These are phyloP conservation scores for Thaumetopoea pityocampa DNA, from an alignment of 1,140 invertebrate genomes.

Conservation along the genomic window DNA sequence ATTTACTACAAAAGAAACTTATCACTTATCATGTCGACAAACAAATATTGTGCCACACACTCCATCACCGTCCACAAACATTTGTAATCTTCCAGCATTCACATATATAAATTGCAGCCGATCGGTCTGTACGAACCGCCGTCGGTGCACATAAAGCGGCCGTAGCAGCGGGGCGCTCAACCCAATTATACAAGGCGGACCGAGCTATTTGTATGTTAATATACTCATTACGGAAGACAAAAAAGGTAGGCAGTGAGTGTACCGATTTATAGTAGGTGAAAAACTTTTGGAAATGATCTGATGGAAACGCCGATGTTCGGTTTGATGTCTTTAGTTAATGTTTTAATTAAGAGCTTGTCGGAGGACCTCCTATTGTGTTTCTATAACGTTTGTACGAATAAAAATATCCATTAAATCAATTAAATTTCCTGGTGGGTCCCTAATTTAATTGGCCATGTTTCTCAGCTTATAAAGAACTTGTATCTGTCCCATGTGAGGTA, in stretches of 20 bases:
- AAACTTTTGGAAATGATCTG: constrained; percentile 28
- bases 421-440: too few relatives aligned
- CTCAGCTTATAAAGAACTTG: too few relatives aligned
- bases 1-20: neutral
- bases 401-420: too few relatives aligned
- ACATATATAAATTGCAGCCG: constrained; percentile 31
- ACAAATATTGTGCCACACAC: constrained; percentile 35
- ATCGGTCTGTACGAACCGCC: constrained; percentile 17
- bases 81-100: constrained; percentile 37
- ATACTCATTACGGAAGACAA: constrained; percentile 65
- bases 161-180: constrained; percentile 50
- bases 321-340: constrained; percentile 7
- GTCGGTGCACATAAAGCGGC: constrained; percentile 49
- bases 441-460: too few relatives aligned
- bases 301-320: constrained; percentile 25
- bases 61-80: constrained; percentile 47
- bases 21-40: constrained; percentile 22
- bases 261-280: constrained; percentile 50
- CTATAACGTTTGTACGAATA: too few relatives aligned
- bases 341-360: constrained; percentile 9
- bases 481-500: too few relatives aligned
- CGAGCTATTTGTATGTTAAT: constrained; percentile 71
- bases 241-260: constrained; percentile 46
- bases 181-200: constrained; percentile 58
- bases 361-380: constrained; percentile 1